These are phyloP conservation scores for Vipera latastei DNA, from an alignment of 2,797 vertebrate genomes.

Conservation along the genomic window DNA sequence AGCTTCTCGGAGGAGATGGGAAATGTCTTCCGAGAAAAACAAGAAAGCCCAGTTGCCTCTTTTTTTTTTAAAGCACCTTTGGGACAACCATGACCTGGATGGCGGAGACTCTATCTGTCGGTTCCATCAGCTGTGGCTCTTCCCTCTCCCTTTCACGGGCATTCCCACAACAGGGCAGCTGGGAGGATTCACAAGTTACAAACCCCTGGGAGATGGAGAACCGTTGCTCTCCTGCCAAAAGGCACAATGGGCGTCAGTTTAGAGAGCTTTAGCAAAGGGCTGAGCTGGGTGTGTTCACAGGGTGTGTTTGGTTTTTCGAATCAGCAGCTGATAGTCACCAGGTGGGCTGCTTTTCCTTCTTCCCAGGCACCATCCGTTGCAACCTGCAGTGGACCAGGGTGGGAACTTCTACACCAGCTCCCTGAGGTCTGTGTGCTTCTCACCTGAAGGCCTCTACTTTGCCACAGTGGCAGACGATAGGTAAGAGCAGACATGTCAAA, in stretches of 20 bases:
- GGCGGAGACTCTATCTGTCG: too few species aligned
- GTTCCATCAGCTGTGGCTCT: too few species aligned
- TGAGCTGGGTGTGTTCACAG: neutral
- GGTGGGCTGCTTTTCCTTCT: neutral
- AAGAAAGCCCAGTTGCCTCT: too few species aligned
- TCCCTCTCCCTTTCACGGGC: neutral
- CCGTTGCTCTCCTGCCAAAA: neutral
- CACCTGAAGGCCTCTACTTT: slow-evolving; percentile 85
- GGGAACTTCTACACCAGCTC: slow-evolving; percentile 76
- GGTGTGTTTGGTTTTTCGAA: neutral
- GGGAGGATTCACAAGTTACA: neutral
- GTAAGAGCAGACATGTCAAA: slow-evolving; percentile 62
- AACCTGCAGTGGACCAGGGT: slow-evolving; percentile 63
- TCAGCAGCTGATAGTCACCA: neutral
- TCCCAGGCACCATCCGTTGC: slow-evolving; percentile 56
- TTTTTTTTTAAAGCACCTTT: too few species aligned
- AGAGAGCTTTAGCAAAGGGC: too few species aligned
- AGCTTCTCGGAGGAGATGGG: too few species aligned
- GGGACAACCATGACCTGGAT: too few species aligned
- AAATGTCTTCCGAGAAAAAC: too few species aligned
- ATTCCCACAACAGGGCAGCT: neutral
- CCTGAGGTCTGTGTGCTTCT: slow-evolving; percentile 89
- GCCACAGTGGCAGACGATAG: slow-evolving; percentile 91
- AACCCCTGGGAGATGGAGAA: neutral
- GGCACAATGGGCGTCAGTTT: too few species aligned